A percentile compares a stretch with the other conserved stretches of the same genome.
Conservation (phyloP, 2,888 invertebrate genomes). For the Xestia rhomboidea region DNA sequence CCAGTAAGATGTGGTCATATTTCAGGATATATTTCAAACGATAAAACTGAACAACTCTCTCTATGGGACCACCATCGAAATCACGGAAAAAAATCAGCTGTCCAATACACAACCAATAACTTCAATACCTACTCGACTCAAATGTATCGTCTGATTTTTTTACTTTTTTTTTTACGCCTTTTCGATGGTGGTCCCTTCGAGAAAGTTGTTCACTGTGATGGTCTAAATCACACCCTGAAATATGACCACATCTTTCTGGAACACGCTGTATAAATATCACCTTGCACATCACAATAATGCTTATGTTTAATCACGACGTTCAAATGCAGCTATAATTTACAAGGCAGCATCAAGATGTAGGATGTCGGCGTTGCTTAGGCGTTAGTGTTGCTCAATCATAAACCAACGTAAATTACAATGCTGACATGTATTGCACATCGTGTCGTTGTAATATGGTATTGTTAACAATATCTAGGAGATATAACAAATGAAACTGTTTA, state of each 20-base stretch:
- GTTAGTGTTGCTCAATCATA: constrained; percentile 55
- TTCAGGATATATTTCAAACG: neutral
- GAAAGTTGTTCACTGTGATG: neutral
- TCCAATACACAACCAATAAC: neutral
- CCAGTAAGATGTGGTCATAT: neutral
- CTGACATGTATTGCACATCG: constrained; percentile 57
- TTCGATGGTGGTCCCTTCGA: neutral
- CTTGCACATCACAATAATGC: constrained; percentile 20
- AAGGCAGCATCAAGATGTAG: constrained; percentile 42
- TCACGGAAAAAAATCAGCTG: too few species aligned
- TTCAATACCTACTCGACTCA: neutral
- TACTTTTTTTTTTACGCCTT: too few species aligned
- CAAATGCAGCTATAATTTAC: constrained; percentile 38
- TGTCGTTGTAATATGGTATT: constrained; percentile 32
- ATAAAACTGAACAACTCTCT: neutral
- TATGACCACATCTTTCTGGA: neutral
- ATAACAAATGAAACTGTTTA: constrained; percentile 1
- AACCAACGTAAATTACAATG: constrained; percentile 51
- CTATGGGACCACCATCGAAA: neutral
- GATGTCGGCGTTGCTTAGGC: constrained; percentile 44
- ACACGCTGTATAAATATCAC: constrained; percentile 25
- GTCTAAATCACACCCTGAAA: neutral
- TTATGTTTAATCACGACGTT: constrained; percentile 31
- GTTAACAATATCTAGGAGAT: constrained; percentile 25
- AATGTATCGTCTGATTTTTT: too few species aligned